Percentiles rank a stretch among this genome's conserved stretches.
Conservation (phyloP, 2,113 vertebrate species). For the rabbit (Oryctolagus cuniculus) region mOryCun1.1 NC_091451.1:21445001-21445500, state of each 20-base stretch:
- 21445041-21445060: constrained; percentile 21
- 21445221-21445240: constrained; percentile 81
- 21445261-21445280: constrained; percentile 65
- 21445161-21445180: constrained; percentile 74
- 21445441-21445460: background rate
- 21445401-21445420: background rate
- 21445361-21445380: background rate
- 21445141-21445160: background rate
- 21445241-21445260: constrained; percentile 73
- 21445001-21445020: background rate
- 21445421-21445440: background rate
- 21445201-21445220: constrained; percentile 70
- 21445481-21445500: background rate
- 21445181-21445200: constrained; percentile 68
- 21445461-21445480: background rate
- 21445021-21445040: background rate
- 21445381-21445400: background rate
- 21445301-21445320: constrained; percentile 4
- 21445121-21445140: constrained; percentile 44
- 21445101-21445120: constrained; percentile 36
- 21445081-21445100: background rate
- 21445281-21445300: constrained; percentile 78
- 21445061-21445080: background rate
- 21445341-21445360: constrained; percentile 53
- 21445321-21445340: background rate